Evolutionary conservation across 2,113 vertebrate genomes (phyloP), one percentile per base, ranked within the genome.

Genomic region (Euleptes europaea): DNA sequence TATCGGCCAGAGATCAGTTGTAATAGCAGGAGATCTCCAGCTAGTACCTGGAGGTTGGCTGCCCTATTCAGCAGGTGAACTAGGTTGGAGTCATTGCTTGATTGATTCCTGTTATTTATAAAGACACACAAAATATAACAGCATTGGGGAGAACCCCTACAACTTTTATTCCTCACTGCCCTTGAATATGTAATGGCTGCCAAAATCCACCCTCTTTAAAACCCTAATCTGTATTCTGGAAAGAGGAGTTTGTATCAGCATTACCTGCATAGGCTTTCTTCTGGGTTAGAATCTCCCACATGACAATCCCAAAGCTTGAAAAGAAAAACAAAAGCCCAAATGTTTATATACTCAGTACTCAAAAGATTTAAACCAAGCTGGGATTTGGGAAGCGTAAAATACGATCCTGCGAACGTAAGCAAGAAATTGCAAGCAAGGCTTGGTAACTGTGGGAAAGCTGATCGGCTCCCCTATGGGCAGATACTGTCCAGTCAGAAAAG

Each of bases 261-360:
- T 85, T 96, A 98, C 97, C 98, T 96, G 97, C 42, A 23, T 97
- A 97, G 0, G 97, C 96, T 78, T 97, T 98, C 94, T 97, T 97
- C 94, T 98, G 97, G 44, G 97, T 96, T 26, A 99, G 95, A 31
- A 98, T 96, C 94, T 98, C 98, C 97, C 98, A 98, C 77, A 97
- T 94, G 88, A 98, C 93, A 70, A 98, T 97, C n/a, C 95, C 95
- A 40, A 98, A 98, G 94, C 98, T 98, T 94, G 1, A 67, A 88
- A 84, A 38, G n/a, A 70, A 54, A 15, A 71, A 84, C 10, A 31
- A 60, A 80, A 81, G 51, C 23, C 28, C 83, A 86, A 35, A 9
- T 69, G 11, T 76, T 44, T 57, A 76, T 17, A 51, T 23, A 33
- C 9, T 28, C 21, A 4, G 19, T 13, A 21, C 17, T 54, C 14